Evolutionary conservation across 2,113 vertebrate genomes (phyloP), one percentile per base, ranked within the genome.

Genomic region (Zosterops lateralis): DNA sequence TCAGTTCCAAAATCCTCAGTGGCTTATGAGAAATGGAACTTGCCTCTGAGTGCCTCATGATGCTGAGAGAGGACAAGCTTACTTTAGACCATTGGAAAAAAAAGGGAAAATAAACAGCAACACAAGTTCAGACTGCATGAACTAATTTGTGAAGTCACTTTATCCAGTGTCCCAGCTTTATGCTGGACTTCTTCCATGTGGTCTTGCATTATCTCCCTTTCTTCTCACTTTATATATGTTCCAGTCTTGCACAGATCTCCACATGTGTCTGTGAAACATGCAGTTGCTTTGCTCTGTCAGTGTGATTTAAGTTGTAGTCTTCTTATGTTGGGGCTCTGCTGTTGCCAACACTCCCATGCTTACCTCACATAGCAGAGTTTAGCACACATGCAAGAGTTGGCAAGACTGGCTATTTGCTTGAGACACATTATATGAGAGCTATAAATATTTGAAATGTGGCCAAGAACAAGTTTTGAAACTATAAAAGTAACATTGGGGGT

Each of bases 391-490:
- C 68, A 78, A 75, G 75, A 74, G 60, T 81, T 95, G 90, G 72
- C 71, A 90, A 76, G 91, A 34, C 32, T 2, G 5, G 34, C 28
- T 92, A 42, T 89, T 91, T 92, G n/a, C 84, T 84, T 42, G 73
- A 81, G 29, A 94, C 36, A 66, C 60, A 48, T 77, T 91, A 66
- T 89, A 77, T 38, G 77, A 93, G 68, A 75, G 29, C 76, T 86
- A 86, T 94, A 94, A 95, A 90, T 95, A 88, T 68, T 92, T 95
- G 92, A 82, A 81, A 84, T 74, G 56, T 67, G 62, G 75, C 85
- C 95, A 96, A 94, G 84, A 87, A 74, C 75, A 95, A 92, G 51
- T 94, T 94, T 96, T 86, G 56, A 88, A 94, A 77, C 61, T 67
- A 67, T 83, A 93, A 91, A 91, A 90, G 56, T 78, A 86, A 86